Evolutionary conservation across 2,888 invertebrate genomes (phyloP).

Genomic region (Ochlodes sylvanus): DNA sequence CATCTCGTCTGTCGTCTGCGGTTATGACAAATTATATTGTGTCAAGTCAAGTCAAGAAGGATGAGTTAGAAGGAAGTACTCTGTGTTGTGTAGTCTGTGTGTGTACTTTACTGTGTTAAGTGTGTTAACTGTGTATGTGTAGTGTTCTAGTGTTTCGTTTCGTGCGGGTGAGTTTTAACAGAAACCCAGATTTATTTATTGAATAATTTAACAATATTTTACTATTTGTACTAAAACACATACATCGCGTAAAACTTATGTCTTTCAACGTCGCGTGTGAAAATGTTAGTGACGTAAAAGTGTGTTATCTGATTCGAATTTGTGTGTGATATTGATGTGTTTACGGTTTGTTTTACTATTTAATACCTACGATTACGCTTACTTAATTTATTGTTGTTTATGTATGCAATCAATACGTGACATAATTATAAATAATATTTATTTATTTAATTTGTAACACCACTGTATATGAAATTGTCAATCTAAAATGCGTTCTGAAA

Average conservation of each 20-base stretch:
- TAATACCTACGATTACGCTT: constrained; percentile 69
- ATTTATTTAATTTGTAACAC: too few relatives aligned
- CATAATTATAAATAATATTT: neutral
- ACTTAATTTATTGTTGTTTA: constrained; percentile 43
- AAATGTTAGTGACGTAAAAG: constrained; percentile 39
- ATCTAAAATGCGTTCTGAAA: too few relatives aligned
- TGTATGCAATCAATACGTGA: neutral
- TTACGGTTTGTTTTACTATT: constrained; percentile 68
- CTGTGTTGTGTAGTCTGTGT: too few relatives aligned
- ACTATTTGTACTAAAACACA: neutral
- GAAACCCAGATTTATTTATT: constrained; percentile 22
- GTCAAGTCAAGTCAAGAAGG: too few relatives aligned
- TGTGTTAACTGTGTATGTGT: neutral
- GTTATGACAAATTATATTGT: too few relatives aligned
- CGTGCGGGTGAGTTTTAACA: constrained; percentile 14
- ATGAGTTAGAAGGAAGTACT: too few relatives aligned
- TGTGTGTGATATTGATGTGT: constrained; percentile 68
- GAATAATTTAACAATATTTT: constrained; percentile 20
- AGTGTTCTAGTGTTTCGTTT: constrained; percentile 23
- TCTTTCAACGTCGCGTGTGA: constrained; percentile 20
- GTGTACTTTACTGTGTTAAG: too few relatives aligned
- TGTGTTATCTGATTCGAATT: constrained; percentile 33
- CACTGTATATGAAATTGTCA: too few relatives aligned
- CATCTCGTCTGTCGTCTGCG: too few relatives aligned
- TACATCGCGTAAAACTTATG: neutral